phyloP scores from a whole-genome alignment of 2,797 vertebrate species.

The Parotocinclus haroldoi region DNA sequence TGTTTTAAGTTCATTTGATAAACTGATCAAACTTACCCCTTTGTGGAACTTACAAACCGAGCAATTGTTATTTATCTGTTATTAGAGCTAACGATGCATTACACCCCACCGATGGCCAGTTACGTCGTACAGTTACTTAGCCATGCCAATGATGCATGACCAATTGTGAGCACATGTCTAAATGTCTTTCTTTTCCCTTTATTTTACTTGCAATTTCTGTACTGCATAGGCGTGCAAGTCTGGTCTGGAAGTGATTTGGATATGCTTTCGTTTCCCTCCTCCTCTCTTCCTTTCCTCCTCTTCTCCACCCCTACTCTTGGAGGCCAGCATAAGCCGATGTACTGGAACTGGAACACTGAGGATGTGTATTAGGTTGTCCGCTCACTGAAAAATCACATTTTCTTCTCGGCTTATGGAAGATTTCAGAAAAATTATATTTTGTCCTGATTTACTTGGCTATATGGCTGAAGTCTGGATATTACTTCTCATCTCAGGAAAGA shows the following conservation, averaged over 20 bases:
- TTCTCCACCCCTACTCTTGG: constrained; percentile 33
- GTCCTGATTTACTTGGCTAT: constrained; percentile 1
- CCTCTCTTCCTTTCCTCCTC: constrained; percentile 39
- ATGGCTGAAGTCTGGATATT: constrained; percentile 17
- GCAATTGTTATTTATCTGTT: too few species aligned
- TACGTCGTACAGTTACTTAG: too few species aligned
- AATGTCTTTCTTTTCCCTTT: background rate
- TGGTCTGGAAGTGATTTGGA: constrained; percentile 55
- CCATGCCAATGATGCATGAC: too few species aligned
- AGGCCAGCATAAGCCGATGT: constrained; percentile 15
- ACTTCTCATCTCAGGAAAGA: constrained; percentile 18
- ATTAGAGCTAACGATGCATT: too few species aligned
- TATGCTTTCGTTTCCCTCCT: constrained; percentile 43
- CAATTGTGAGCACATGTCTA: too few species aligned
- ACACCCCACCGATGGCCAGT: too few species aligned
- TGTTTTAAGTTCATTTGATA: too few species aligned
- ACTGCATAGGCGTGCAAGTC: constrained; percentile 13
- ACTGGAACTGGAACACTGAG: constrained; percentile 35
- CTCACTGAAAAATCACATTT: constrained; percentile 24
- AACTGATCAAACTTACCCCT: too few species aligned
- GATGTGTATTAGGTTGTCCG: constrained; percentile 30
- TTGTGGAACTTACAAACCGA: too few species aligned
- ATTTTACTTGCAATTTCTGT: constrained; percentile 8
- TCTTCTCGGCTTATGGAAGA: constrained; percentile 31
- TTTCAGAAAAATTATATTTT: constrained; percentile 49